Conservation (phyloP, 2,113 vertebrate species). For the Carassius gibelio region DNA sequence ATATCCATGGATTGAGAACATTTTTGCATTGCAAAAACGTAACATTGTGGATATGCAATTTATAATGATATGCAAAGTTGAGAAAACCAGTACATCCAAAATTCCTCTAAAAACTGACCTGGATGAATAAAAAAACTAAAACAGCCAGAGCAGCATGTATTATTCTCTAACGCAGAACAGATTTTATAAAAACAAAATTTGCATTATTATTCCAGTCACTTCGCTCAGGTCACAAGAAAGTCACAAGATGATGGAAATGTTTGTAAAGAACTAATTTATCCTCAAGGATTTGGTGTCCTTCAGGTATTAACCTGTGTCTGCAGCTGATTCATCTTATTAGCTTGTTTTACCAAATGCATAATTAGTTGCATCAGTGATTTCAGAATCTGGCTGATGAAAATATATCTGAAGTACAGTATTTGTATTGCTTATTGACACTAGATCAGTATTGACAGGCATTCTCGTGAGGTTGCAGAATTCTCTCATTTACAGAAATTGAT, state of each 20-base stretch:
- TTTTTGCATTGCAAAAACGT: neutral
- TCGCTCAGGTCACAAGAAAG: slow-evolving; percentile 35
- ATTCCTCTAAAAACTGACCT: neutral
- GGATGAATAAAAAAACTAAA: neutral
- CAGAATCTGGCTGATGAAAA: neutral
- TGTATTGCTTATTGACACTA: neutral
- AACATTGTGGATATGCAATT: neutral
- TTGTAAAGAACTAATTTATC: slow-evolving; percentile 41
- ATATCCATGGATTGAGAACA: slow-evolving; percentile 1
- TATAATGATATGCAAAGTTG: neutral
- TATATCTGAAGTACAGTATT: neutral
- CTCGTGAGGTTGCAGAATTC: too few species aligned
- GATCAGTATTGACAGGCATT: neutral
- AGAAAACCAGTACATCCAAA: neutral
- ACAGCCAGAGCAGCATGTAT: neutral
- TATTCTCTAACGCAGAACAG: neutral
- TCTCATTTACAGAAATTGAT: neutral
- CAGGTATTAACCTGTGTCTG: slow-evolving; percentile 36
- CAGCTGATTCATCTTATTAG: slow-evolving; percentile 36
- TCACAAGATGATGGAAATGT: slow-evolving; percentile 43
- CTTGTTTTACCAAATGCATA: slow-evolving; percentile 33
- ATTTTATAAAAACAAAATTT: slow-evolving; percentile 25
- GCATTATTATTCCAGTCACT: slow-evolving; percentile 32
- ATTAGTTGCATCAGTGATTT: slow-evolving; percentile 41
- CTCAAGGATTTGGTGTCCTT: slow-evolving; percentile 44